Base-by-base conservation (phyloP, 2,797 vertebrate genomes). In the Phrynocephalus guinanensis region DNA sequence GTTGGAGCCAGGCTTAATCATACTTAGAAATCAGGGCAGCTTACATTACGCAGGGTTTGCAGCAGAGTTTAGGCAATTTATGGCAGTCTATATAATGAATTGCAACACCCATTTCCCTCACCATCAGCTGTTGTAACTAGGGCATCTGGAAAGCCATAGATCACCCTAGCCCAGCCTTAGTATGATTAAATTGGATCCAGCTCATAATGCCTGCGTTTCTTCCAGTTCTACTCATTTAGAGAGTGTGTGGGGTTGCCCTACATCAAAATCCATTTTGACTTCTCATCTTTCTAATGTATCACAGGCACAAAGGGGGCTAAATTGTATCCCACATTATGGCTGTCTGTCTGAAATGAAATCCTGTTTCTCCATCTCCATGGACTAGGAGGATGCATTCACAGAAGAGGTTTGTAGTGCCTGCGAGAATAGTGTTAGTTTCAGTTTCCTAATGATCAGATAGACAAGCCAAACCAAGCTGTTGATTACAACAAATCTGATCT, bases 401-500 rank as follows among this genome's bases (percentile, higher is more conserved):
- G 26, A 56, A 82, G 75, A 71, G 71, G 79, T 50, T 88, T 90
- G 84, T 92, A 87, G 84, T 91, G 2, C 77, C 76, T 60, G 75
- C 87, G 67, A 50, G 56, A 91, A 60, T 89, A 83, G 88, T 71
- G n/a, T 50, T 78, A 48, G 24, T 33, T 48, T 63, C 83, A 75
- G 8, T 20, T 48, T n/a, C 13, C 33, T n/a, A 44, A 44, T 44
- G 38, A 44, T 44, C 38, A 44, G 38, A 44, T 44, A 93, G 83
- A 44, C 86, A 87, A 87, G 81, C 44, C 90, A 86, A 85, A 28
- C 85, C 90, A 24, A 87, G 60, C 79, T 90, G 76, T 90, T 86
- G 50, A 81, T 79, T 56, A 38, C 67, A 85, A n/a, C 76, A 33
- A 67, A 85, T 48, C 77, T 6, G 90, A 90, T 80, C 15, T 50